Conservation (phyloP, 2,797 vertebrate genomes). For the Strix occidentalis region DNA sequence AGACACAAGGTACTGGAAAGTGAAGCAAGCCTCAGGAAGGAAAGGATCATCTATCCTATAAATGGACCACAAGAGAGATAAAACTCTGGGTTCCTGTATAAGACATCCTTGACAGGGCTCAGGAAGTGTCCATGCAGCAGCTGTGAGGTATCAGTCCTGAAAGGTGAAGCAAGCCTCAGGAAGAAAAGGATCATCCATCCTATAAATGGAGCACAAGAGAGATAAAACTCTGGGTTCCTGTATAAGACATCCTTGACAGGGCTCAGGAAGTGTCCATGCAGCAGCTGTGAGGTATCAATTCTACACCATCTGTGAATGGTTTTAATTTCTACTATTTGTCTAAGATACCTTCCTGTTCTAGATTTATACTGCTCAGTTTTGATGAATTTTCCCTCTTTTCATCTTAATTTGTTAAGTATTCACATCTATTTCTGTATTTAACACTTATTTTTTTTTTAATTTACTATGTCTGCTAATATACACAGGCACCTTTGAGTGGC, state of each 20-base stretch:
- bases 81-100: neutral
- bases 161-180: neutral
- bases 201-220: neutral
- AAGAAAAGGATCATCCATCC: neutral
- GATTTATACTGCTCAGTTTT: neutral
- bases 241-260: fast-evolving
- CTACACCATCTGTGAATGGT: fast-evolving
- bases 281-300: neutral
- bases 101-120: fast-evolving
- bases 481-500: fast-evolving
- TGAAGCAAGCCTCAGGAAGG: neutral
- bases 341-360: neutral
- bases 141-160: neutral
- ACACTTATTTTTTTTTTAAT: neutral
- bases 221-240: neutral
- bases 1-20: neutral
- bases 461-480: neutral
- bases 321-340: neutral
- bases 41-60: neutral
- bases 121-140: neutral
- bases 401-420: neutral
- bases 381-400: neutral
- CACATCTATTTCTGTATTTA: neutral
- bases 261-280: neutral
- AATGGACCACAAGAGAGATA: neutral